These are phyloP conservation scores for Todiramphus chloris DNA, from an alignment of 2,113 vertebrate genomes.

Conservation along the genomic window DNA sequence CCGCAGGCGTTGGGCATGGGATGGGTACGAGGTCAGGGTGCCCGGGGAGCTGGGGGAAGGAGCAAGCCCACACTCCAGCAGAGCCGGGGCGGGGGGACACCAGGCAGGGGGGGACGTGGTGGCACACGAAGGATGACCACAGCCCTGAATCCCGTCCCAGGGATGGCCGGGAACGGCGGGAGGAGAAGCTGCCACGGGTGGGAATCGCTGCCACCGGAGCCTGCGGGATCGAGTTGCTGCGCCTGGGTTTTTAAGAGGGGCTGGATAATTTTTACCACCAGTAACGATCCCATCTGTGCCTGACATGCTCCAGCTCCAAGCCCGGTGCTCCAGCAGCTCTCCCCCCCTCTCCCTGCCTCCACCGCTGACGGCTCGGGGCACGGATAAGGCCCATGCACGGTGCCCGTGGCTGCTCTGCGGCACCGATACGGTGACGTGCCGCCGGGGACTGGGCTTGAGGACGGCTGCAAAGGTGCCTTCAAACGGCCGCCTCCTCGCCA, in stretches of 20 bases:
- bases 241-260: constrained; percentile 36
- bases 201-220: background rate
- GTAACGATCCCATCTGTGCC: constrained; percentile 32
- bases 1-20: accelerated
- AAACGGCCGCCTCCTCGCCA: background rate
- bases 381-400: accelerated
- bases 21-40: background rate
- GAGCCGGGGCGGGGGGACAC: background rate
- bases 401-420: accelerated
- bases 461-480: background rate
- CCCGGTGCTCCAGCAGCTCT: background rate
- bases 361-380: background rate
- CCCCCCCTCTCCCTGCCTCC: background rate
- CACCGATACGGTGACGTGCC: accelerated
- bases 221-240: background rate
- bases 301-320: constrained; percentile 31
- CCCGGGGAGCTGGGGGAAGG: background rate
- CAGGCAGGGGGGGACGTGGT: accelerated
- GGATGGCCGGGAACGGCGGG: background rate
- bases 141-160: background rate
- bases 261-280: constrained; percentile 36
- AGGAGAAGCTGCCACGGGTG: background rate
- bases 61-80: background rate
- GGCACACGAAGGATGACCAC: background rate
- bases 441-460: background rate